Percentiles rank a stretch among this genome's conserved stretches.
These are phyloP conservation scores for Corythaixoides concolor DNA, from an alignment of 2,113 vertebrate genomes.

Conservation along the genomic window DNA sequence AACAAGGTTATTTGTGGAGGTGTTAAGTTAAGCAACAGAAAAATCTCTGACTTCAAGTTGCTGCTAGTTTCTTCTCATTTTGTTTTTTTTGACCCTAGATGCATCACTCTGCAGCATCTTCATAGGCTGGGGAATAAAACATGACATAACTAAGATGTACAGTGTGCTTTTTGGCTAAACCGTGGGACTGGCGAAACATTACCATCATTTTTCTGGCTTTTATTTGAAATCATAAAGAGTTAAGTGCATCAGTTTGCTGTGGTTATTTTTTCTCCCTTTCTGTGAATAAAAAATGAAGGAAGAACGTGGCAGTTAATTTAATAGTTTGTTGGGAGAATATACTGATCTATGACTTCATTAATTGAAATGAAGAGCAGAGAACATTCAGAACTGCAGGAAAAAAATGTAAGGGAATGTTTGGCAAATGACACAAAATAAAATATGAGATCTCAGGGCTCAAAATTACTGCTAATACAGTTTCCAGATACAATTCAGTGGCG, in stretches of 20 bases:
- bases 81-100: background rate
- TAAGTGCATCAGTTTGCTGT: constrained; percentile 50
- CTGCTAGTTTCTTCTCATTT: background rate
- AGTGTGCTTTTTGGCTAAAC: constrained; percentile 50
- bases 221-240: constrained; percentile 64
- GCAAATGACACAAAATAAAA: background rate
- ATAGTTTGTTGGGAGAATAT: constrained; percentile 36
- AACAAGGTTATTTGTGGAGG: constrained; percentile 33
- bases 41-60: background rate
- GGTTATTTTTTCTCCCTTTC: background rate
- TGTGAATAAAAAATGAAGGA: constrained; percentile 34
- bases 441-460: background rate
- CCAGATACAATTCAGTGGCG: background rate
- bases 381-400: background rate
- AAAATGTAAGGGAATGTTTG: background rate
- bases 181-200: constrained; percentile 17
- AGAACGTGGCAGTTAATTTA: constrained; percentile 27
- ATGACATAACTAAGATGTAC: constrained; percentile 65
- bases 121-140: constrained; percentile 39
- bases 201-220: constrained; percentile 59
- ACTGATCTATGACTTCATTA: constrained; percentile 29
- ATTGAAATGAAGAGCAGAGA: constrained; percentile 50
- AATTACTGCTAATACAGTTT: background rate
- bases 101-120: constrained; percentile 13
- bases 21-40: background rate